A percentile compares a stretch with the other conserved stretches of the same genome.
phyloP scores from a whole-genome alignment of 1,140 invertebrate genomes.

The Drosophila carrolli region DNA sequence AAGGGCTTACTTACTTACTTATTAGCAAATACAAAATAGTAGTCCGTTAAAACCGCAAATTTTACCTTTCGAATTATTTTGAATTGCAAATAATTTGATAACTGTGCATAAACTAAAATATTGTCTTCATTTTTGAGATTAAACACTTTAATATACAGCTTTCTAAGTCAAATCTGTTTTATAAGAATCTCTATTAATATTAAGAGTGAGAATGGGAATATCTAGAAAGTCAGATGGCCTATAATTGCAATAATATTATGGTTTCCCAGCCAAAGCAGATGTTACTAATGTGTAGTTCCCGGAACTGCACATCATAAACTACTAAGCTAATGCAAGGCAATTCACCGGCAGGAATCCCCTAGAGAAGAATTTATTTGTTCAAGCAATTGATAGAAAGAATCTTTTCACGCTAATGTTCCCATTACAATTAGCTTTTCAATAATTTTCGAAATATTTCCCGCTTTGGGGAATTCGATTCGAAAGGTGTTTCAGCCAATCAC shows the following conservation, averaged over 20 bases:
- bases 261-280: neutral
- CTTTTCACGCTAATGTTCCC: neutral
- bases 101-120: too few relatives aligned
- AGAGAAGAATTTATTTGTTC: constrained; percentile 2
- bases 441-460: constrained; percentile 25
- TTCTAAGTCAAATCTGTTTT: too few relatives aligned
- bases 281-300: constrained; percentile 1
- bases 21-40: too few relatives aligned
- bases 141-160: too few relatives aligned
- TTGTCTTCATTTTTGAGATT: too few relatives aligned
- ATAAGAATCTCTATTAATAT: neutral
- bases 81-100: too few relatives aligned
- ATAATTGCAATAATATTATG: neutral
- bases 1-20: too few relatives aligned
- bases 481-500: constrained; percentile 30
- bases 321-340: neutral
- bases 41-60: too few relatives aligned
- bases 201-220: neutral
- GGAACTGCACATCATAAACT: neutral
- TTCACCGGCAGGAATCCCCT: constrained; percentile 15
- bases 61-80: too few relatives aligned
- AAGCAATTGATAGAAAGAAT: constrained; percentile 7
- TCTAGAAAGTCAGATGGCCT: neutral
- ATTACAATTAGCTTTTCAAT: neutral
- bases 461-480: constrained; percentile 22